Conservation (phyloP, 2,888 invertebrate species). For the Chalcosyrphus nemorum region DNA sequence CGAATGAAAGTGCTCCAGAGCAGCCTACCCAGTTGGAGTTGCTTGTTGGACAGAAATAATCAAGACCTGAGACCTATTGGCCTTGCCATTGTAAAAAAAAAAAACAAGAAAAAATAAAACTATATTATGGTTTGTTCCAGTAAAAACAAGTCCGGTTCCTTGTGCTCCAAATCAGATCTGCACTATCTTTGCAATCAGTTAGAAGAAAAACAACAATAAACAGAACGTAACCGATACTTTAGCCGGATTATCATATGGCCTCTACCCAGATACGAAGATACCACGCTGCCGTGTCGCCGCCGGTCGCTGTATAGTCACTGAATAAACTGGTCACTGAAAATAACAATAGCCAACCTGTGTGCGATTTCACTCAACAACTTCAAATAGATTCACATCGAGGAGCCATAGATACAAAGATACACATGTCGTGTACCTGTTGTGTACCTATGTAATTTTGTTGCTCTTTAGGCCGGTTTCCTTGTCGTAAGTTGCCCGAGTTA, state of each 20-base stretch:
- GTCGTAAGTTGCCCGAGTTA: slow-evolving; percentile 39
- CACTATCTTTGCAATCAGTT: slow-evolving; percentile 33
- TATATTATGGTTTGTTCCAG: slow-evolving; percentile 8
- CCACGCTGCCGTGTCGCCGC: not conserved
- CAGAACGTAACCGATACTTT: slow-evolving; percentile 47
- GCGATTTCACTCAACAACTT: slow-evolving; percentile 45
- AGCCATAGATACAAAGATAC: slow-evolving; percentile 8
- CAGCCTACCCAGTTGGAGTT: not conserved
- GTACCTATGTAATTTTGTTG: slow-evolving; percentile 31
- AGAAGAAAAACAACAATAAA: not conserved
- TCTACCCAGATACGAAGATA: slow-evolving; percentile 42
- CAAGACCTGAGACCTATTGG: slow-evolving; percentile 21
- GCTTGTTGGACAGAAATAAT: not conserved
- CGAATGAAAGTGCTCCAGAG: slow-evolving; percentile 39
- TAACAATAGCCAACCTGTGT: slow-evolving; percentile 40
- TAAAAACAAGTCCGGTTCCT: slow-evolving; percentile 46
- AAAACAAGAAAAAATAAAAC: too few species aligned
- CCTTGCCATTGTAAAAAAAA: slow-evolving; percentile 35
- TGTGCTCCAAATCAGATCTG: slow-evolving; percentile 39
- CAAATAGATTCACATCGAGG: slow-evolving; percentile 19
- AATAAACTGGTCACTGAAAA: slow-evolving; percentile 43
- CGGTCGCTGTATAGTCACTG: slow-evolving; percentile 26
- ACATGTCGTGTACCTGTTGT: not conserved
- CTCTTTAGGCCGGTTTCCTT: slow-evolving; percentile 39
- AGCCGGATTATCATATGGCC: slow-evolving; percentile 53